Conservation (phyloP, 2,888 invertebrate species). For the Acanthopleura granulata region DNA sequence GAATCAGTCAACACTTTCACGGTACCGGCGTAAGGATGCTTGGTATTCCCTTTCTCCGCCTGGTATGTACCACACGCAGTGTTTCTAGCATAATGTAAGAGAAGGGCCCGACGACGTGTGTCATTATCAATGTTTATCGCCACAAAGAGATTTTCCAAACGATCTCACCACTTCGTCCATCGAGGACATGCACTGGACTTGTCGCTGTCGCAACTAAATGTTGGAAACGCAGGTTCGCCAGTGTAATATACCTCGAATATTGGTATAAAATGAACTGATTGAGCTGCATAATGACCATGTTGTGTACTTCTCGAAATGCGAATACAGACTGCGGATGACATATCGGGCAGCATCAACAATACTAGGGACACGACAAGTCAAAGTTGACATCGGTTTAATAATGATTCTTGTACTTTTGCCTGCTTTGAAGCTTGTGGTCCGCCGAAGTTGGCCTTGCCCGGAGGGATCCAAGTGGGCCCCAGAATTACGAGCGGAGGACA, state of each 20-base stretch:
- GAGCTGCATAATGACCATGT: too few relatives aligned
- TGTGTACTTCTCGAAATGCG: too few relatives aligned
- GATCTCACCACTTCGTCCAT: slow-evolving; percentile 5
- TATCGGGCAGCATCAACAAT: too few relatives aligned
- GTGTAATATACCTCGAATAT: too few relatives aligned
- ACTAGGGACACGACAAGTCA: too few relatives aligned
- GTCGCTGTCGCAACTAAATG: neutral
- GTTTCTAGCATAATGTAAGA: neutral
- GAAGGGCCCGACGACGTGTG: slow-evolving; percentile 6
- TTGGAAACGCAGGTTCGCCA: neutral
- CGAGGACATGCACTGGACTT: neutral
- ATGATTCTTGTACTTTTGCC: too few relatives aligned
- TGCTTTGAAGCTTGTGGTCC: neutral
- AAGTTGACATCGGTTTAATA: too few relatives aligned
- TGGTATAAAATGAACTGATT: too few relatives aligned
- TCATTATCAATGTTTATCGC: slow-evolving; percentile 9
- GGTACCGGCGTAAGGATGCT: neutral
- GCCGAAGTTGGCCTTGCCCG: neutral
- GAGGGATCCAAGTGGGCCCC: neutral
- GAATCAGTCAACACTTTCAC: neutral
- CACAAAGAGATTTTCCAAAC: slow-evolving; percentile 16
- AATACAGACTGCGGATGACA: too few relatives aligned
- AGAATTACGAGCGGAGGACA: neutral
- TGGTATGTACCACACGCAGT: neutral
- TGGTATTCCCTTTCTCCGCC: slow-evolving; percentile 5